Evolutionary conservation across 2,113 vertebrate species (phyloP).

Genomic region (Lagenorhynchus albirostris): DNA sequence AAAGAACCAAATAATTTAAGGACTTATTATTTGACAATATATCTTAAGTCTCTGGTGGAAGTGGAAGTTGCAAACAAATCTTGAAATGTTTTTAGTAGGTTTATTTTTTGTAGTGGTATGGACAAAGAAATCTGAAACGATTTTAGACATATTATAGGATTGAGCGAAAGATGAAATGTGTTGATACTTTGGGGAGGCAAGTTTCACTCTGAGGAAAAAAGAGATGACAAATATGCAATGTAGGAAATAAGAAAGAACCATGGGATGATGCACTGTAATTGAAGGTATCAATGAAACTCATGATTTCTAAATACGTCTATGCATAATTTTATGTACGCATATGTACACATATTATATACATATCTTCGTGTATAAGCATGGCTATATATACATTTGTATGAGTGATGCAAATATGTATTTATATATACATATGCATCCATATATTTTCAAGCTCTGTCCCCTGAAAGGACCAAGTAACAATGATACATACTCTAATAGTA

Average conservation of each 20-base stretch:
- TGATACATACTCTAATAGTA: not conserved
- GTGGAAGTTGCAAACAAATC: not conserved
- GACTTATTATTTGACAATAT: not conserved
- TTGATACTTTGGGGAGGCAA: not conserved
- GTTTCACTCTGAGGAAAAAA: not conserved
- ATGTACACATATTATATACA: not conserved
- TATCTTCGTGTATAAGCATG: not conserved
- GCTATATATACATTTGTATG: not conserved
- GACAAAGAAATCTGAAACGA: not conserved
- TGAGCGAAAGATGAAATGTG: not conserved
- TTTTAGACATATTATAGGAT: not conserved
- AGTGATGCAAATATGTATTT: not conserved
- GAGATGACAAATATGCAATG: not conserved
- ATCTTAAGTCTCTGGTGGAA: not conserved
- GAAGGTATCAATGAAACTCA: not conserved
- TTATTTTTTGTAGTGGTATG: not conserved
- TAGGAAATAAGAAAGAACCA: not conserved
- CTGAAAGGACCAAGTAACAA: not conserved
- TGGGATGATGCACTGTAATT: not conserved
- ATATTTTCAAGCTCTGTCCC: not conserved
- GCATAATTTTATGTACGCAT: not conserved
- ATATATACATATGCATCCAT: not conserved
- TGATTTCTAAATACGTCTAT: not conserved
- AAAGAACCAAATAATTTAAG: not conserved
- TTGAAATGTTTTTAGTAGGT: not conserved